A percentile compares a stretch with the other conserved stretches of the same genome.
Evolutionary conservation across 2,113 vertebrate genomes (phyloP).

Genomic region (Pseudolaguvia tuberculata): DNA sequence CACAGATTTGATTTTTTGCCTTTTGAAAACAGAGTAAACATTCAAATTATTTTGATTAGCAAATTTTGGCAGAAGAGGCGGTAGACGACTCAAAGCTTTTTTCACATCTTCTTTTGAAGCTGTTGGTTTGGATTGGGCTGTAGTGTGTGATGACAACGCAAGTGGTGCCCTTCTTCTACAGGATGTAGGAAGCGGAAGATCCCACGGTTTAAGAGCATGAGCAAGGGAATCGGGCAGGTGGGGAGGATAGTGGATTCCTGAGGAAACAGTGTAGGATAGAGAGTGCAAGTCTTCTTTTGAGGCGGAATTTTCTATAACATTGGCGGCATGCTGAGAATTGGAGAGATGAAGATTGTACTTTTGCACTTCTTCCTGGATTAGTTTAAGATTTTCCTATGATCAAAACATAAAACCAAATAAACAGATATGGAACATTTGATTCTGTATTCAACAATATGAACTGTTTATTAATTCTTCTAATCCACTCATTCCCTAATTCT

Average conservation of each 20-base stretch:
- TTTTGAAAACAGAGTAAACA: neutral
- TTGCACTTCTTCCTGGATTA: constrained; percentile 65
- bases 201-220: constrained; percentile 59
- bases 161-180: constrained; percentile 21
- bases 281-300: neutral
- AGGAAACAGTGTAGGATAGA: constrained; percentile 44
- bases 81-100: constrained; percentile 35
- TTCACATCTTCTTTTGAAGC: neutral
- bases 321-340: no score
- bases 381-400: constrained; percentile 77
- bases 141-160: neutral
- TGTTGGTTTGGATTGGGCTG: constrained; percentile 54
- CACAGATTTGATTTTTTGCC: neutral
- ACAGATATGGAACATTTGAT: neutral
- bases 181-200: constrained; percentile 46
- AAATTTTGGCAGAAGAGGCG: constrained; percentile 34
- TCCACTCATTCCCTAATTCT: no score
- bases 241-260: constrained; percentile 66
- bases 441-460: no score
- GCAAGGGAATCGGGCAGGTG: constrained; percentile 71
- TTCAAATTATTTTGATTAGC: neutral
- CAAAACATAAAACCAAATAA: neutral
- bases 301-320: no score
- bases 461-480: no score
- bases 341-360: constrained; percentile 32